phyloP scores from a whole-genome alignment of 2,797 vertebrate species.

The Amniataba percoides region DNA sequence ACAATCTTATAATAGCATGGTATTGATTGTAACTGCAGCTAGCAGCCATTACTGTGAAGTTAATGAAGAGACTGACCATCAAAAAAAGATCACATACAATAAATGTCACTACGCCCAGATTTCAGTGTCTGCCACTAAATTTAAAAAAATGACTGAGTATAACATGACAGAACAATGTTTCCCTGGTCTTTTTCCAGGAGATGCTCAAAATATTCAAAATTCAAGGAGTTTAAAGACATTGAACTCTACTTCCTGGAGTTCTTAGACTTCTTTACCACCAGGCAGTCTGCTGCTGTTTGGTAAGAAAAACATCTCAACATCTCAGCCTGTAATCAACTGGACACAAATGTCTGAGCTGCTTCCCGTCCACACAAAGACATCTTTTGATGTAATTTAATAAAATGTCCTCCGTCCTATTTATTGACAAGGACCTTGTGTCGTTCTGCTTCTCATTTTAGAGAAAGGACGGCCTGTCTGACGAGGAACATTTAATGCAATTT shows the following conservation, averaged over 20 bases:
- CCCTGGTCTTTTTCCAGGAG: background rate
- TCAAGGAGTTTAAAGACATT: background rate
- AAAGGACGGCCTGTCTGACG: slow-evolving; percentile 39
- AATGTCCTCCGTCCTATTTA: slow-evolving; percentile 48
- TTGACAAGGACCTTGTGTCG: slow-evolving; percentile 21
- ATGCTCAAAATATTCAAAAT: background rate
- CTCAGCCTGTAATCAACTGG: background rate
- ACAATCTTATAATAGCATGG: background rate
- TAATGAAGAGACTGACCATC: background rate
- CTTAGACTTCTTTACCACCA: background rate
- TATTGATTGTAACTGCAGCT: background rate
- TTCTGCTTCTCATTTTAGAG: slow-evolving; percentile 19
- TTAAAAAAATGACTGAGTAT: background rate
- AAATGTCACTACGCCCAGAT: background rate
- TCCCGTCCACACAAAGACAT: slow-evolving; percentile 49
- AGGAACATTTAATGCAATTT: slow-evolving; percentile 56
- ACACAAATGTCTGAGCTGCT: slow-evolving; percentile 11
- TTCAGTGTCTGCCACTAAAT: background rate
- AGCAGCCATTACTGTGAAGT: background rate
- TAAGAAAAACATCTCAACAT: background rate
- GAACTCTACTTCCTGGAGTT: background rate
- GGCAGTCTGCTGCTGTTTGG: background rate
- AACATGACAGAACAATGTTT: background rate
- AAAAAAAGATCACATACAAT: background rate
- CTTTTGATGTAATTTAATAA: slow-evolving; percentile 62